These are phyloP conservation scores for Periparus ater DNA, from an alignment of 2,797 vertebrate species.

Conservation along the genomic window DNA sequence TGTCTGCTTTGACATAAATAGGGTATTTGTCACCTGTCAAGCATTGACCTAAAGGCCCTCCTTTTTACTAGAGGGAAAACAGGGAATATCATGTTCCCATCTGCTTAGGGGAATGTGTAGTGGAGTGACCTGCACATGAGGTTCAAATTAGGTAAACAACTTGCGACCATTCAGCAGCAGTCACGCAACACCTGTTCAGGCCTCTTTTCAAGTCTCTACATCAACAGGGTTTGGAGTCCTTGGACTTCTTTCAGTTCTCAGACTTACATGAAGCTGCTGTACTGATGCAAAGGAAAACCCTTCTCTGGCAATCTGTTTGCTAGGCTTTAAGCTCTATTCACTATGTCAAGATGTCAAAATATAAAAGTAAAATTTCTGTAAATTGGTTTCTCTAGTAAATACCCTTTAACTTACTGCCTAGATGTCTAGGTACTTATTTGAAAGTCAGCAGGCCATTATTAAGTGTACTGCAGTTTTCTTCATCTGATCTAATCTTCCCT, in stretches of 20 bases:
- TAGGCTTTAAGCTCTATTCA: neutral
- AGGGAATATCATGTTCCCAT: neutral
- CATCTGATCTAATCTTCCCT: conserved; percentile 9
- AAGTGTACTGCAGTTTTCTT: neutral
- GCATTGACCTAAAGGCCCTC: neutral
- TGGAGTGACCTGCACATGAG: neutral
- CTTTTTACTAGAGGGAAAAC: neutral
- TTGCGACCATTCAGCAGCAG: neutral
- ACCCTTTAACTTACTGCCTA: neutral
- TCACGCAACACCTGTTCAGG: neutral
- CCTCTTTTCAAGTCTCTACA: neutral
- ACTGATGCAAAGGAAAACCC: neutral
- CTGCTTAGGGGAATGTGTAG: neutral
- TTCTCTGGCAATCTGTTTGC: neutral
- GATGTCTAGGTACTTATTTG: neutral
- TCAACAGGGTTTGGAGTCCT: neutral
- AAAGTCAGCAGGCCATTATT: neutral
- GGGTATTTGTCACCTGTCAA: neutral
- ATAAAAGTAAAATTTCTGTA: neutral
- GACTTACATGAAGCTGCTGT: neutral
- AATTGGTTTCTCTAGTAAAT: neutral
- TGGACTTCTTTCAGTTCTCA: neutral
- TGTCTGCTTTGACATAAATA: neutral
- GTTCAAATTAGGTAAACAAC: neutral
- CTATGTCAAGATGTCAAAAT: neutral